Base-by-base conservation (phyloP, 92 coral and sea anemone species). In the Palythoa grandis region DNA sequence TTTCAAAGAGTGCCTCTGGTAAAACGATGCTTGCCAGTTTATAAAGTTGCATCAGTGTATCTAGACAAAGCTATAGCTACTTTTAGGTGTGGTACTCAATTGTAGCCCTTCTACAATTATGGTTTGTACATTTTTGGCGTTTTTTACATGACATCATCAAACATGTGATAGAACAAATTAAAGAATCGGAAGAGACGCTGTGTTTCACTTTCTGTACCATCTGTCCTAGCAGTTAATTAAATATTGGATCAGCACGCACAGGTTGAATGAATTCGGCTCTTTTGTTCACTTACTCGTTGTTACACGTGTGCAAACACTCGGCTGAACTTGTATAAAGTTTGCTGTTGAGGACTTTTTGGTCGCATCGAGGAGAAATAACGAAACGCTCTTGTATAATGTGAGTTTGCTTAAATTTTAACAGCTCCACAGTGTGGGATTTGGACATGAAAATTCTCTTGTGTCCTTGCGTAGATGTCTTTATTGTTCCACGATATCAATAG, bases 111-210 rank as follows among this genome's bases (percentile, higher is more conserved):
- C 73, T 74, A 60, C 61, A 24, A 56, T 19, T 60, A 29, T 60
- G 35, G 15, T 23, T 80, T 22, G 11, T 10, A 60, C 11, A 22
- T 43, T 80, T 19, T 67, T 7, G 20, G 40, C 29, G 11, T 23
- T 8, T 14, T 20, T 65, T 40, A n/a, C 48, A 50, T 80, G 85
- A 80, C 74, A 48, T 80, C 74, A 80, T 66, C n/a, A 65, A 53
- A 54, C 67, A 76, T 54, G 68, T 24, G 66, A 78, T 68, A 57
- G 12, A 16, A 69, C 47, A 29, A 25, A 69, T 22, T 16, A 69
- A 69, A 69, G 74, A 69, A 69, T 11, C 47, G 74, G 39, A 66
- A 68, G 66, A 9, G 66, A 80, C 85, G 74, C 85, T 66, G 43
- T 25, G 29, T 15, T 66, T 22, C 69, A 63, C 24, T 63, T 63